A percentile compares a stretch with the other conserved stretches of the same genome.
These are phyloP conservation scores for Manduca sexta DNA, from an alignment of 1,140 invertebrate species.

Conservation along the genomic window DNA sequence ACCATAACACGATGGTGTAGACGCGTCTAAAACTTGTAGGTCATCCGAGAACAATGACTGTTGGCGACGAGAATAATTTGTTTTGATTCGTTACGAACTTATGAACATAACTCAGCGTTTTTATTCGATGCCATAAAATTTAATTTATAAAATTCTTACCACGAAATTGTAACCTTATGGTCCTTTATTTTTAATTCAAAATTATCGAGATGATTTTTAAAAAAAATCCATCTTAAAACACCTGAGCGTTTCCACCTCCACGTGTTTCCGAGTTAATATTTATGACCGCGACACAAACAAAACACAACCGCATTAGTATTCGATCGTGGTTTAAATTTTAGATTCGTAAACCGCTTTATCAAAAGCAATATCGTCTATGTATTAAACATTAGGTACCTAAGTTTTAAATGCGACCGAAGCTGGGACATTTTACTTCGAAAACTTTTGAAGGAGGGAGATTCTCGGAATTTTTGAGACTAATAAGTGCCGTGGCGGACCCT, in stretches of 20 bases:
- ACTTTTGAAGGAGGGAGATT: conserved; percentile 48
- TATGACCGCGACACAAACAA: conserved; percentile 49
- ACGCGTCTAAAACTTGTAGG: conserved; percentile 41
- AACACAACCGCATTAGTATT: conserved; percentile 60
- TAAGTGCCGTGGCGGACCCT: conserved; percentile 56
- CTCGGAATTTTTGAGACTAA: conserved; percentile 68
- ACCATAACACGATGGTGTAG: conserved; percentile 37
- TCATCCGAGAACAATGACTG: conserved; percentile 56
- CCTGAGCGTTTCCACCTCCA: conserved; percentile 32
- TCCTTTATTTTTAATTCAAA: background rate
- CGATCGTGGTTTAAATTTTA: conserved; percentile 67
- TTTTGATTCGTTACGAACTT: conserved; percentile 35
- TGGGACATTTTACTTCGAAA: conserved; percentile 50
- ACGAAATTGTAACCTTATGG: no score
- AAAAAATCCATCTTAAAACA: conserved; percentile 2
- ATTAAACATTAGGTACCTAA: conserved; percentile 66
- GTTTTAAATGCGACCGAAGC: conserved; percentile 54
- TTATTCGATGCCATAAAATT: background rate
- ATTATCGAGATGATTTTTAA: background rate
- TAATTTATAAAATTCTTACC: background rate
- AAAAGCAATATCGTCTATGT: conserved; percentile 69
- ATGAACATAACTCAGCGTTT: background rate
- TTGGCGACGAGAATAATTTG: conserved; percentile 40
- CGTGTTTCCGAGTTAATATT: conserved; percentile 50
- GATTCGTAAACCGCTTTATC: conserved; percentile 69